Conservation (phyloP, 2,797 vertebrate genomes). For the Sitta carolinensis region DNA sequence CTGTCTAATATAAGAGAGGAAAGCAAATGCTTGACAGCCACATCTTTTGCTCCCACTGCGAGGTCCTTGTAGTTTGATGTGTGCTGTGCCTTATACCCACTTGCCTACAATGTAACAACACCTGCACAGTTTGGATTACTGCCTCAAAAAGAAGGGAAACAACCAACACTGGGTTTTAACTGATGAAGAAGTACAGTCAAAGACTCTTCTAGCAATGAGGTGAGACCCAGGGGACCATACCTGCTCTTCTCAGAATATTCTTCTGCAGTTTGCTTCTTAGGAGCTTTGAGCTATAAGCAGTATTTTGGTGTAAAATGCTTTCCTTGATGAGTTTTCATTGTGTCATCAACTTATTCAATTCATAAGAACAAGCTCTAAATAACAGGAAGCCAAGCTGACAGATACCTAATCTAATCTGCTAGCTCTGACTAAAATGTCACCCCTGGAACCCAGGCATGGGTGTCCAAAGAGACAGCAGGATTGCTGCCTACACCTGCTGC, state of each 20-base stretch:
- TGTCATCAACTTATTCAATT: not conserved
- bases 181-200: not conserved
- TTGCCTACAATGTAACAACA: not conserved
- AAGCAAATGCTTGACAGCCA: not conserved
- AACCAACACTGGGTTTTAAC: not conserved
- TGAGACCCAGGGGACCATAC: not conserved
- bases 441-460: not conserved
- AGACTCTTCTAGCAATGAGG: not conserved
- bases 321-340: not conserved
- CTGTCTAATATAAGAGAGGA: not conserved
- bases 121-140: not conserved
- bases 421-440: not conserved
- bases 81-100: not conserved
- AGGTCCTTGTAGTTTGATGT: not conserved
- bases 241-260: not conserved
- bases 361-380: not conserved
- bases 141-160: not conserved
- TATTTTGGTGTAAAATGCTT: not conserved
- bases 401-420: not conserved
- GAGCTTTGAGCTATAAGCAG: not conserved
- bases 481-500: not conserved
- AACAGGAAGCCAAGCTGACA: not conserved
- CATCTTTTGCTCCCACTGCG: not conserved
- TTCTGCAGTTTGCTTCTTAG: not conserved
- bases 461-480: not conserved